Evolutionary conservation across 2,113 vertebrate species (phyloP).

Genomic region (Petaurus breviceps): DNA sequence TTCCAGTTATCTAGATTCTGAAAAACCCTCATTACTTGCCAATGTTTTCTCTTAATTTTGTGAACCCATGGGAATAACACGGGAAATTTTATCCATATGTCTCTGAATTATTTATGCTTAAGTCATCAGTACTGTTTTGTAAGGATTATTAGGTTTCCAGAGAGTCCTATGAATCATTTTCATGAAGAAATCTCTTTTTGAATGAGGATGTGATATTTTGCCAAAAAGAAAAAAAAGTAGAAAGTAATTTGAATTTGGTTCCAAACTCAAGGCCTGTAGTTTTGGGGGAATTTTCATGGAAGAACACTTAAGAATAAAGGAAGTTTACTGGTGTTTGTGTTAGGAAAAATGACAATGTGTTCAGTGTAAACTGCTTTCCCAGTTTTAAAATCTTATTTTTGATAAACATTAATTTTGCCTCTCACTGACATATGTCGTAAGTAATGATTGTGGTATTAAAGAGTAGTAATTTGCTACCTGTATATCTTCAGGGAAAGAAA

Average conservation of each 20-base stretch:
- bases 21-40: conserved; percentile 6
- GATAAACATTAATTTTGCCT: conserved; percentile 8
- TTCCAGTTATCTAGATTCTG: not conserved
- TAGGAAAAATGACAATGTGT: conserved; percentile 21
- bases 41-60: conserved; percentile 28
- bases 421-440: not conserved
- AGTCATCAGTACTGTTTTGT: not conserved
- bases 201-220: not conserved
- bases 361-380: not conserved
- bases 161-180: conserved; percentile 22
- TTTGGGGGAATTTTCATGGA: not conserved
- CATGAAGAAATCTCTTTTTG: not conserved
- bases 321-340: conserved; percentile 19
- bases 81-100: not conserved
- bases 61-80: not conserved
- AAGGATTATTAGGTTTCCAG: conserved; percentile 15
- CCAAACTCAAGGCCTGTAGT: conserved; percentile 5
- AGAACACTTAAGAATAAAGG: not conserved
- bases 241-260: conserved; percentile 27
- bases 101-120: not conserved
- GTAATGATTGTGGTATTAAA: conserved; percentile 6
- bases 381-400: not conserved
- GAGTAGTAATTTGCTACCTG: not conserved
- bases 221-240: not conserved
- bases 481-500: not conserved